These are phyloP conservation scores for Elachura formosa DNA, from an alignment of 2,113 vertebrate genomes.

Conservation along the genomic window DNA sequence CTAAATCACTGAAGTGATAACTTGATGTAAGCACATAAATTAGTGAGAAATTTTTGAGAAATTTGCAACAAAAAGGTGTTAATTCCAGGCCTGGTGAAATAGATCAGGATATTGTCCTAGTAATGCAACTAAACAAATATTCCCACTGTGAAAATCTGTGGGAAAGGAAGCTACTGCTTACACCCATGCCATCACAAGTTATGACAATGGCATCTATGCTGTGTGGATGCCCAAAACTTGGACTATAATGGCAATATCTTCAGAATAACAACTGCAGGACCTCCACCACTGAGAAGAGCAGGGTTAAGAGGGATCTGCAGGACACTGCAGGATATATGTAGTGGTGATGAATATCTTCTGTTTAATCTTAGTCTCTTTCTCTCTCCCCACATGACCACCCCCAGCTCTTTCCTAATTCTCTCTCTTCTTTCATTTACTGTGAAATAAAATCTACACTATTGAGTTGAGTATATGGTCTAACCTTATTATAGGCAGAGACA, in stretches of 20 bases:
- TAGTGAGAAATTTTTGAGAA: not conserved
- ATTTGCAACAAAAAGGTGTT: rapidly evolving
- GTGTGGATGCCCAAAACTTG: not conserved
- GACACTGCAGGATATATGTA: not conserved
- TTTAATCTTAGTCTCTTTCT: not conserved
- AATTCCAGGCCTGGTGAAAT: rapidly evolving
- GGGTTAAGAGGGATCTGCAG: not conserved
- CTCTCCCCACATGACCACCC: too few species aligned
- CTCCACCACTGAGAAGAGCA: not conserved
- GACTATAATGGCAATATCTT: rapidly evolving
- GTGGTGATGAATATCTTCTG: not conserved
- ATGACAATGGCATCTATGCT: not conserved
- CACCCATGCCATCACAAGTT: not conserved
- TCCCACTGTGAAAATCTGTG: not conserved
- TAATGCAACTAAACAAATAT: not conserved
- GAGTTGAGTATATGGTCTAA: not conserved
- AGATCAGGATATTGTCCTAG: not conserved
- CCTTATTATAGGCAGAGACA: not conserved
- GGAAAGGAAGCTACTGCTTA: not conserved
- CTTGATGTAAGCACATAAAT: not conserved
- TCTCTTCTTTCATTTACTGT: not conserved
- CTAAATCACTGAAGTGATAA: not conserved
- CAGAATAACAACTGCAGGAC: rapidly evolving
- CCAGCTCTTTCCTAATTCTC: not conserved
- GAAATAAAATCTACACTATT: not conserved